A percentile compares a stretch with the other conserved stretches of the same genome.
phyloP scores from a whole-genome alignment of 2,888 invertebrate species.

The Mesorhabditis spiculigera region DNA sequence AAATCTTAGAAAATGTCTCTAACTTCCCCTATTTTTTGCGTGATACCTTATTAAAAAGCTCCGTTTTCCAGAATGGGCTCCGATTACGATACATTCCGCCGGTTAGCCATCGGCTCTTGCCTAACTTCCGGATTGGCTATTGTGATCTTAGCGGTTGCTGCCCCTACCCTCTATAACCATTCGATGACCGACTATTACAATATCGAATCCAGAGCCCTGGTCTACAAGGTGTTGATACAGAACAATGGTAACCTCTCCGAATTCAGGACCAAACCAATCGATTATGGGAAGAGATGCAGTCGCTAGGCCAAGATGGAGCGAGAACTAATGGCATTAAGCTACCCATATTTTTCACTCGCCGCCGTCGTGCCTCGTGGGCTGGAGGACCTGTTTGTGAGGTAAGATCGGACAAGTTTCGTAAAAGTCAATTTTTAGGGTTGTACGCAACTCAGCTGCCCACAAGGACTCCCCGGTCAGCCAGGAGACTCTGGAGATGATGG shows the following conservation, averaged over 20 bases:
- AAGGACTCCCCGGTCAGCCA: slow-evolving; percentile 4
- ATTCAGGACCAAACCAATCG: slow-evolving; percentile 21
- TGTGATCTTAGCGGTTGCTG: slow-evolving; percentile 17
- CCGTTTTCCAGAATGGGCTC: neutral
- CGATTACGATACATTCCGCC: neutral
- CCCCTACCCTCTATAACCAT: slow-evolving; percentile 17
- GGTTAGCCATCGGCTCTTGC: neutral
- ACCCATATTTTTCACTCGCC: slow-evolving; percentile 15
- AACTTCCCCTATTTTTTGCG: no score
- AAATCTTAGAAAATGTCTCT: no score
- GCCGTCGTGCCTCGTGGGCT: slow-evolving; percentile 12
- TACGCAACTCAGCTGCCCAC: slow-evolving; percentile 4
- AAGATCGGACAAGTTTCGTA: neutral
- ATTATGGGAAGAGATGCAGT: slow-evolving; percentile 18
- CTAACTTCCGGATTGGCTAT: slow-evolving; percentile 12
- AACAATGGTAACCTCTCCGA: neutral
- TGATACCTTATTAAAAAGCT: neutral
- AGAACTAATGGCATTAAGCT: neutral
- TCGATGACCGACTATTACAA: slow-evolving; percentile 5
- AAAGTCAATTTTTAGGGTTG: slow-evolving; percentile 7
- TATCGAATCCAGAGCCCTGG: slow-evolving; percentile 10
- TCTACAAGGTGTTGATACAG: slow-evolving; percentile 13
- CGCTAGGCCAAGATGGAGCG: neutral
- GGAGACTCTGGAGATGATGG: slow-evolving; percentile 9
- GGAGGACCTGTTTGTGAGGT: slow-evolving; percentile 14